phyloP scores from a whole-genome alignment of 2,113 vertebrate genomes.

The Cheirogaleus medius region DNA sequence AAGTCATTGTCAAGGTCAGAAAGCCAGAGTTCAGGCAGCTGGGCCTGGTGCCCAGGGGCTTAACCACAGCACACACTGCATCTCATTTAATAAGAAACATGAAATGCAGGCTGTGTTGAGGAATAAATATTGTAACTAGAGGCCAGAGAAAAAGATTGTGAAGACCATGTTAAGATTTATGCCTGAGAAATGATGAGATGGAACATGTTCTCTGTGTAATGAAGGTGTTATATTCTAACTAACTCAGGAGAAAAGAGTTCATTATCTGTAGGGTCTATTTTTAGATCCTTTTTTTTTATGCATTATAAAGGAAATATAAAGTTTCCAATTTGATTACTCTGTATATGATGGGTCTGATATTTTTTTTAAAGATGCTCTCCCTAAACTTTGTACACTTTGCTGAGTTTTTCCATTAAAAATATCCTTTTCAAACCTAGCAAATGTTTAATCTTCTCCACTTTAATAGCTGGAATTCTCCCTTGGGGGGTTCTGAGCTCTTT shows the following conservation, averaged over 20 bases:
- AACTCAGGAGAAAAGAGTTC: constrained; percentile 18
- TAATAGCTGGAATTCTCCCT: constrained; percentile 80
- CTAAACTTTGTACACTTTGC: constrained; percentile 57
- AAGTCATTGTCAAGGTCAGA: background rate
- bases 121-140: background rate
- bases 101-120: background rate
- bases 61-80: background rate
- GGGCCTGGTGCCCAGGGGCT: background rate
- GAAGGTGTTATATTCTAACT: background rate
- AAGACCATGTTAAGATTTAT: background rate
- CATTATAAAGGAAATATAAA: constrained; percentile 28
- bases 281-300: constrained; percentile 54
- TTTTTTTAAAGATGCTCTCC: constrained; percentile 73
- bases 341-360: constrained; percentile 70
- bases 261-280: constrained; percentile 62
- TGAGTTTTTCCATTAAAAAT: constrained; percentile 74
- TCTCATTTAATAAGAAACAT: background rate
- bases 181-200: background rate
- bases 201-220: background rate
- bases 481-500: constrained; percentile 81
- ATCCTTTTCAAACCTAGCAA: constrained; percentile 69
- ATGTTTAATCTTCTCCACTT: constrained; percentile 80
- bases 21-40: background rate
- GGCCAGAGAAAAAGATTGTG: background rate
- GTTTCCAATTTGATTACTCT: constrained; percentile 59